phyloP scores from a whole-genome alignment of 2,888 invertebrate species.

The Osmoderma eremita region DNA sequence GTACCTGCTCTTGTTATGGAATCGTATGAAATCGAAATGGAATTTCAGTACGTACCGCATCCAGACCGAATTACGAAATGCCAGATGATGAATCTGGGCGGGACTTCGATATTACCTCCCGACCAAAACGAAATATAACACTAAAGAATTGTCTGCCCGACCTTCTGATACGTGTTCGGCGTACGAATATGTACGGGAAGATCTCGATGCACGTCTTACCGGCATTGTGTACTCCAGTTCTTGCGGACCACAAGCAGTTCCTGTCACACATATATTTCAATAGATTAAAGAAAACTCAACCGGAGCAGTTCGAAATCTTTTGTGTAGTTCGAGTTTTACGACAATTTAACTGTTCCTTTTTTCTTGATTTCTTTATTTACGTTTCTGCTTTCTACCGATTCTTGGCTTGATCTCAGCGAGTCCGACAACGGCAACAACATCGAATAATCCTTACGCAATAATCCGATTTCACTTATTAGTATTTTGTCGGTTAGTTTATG shows the following conservation, averaged over 20 bases:
- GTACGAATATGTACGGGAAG: constrained; percentile 52
- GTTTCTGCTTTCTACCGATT: constrained; percentile 28
- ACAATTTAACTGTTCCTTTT: constrained; percentile 34
- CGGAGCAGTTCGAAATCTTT: constrained; percentile 39
- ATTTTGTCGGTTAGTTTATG: constrained; percentile 36
- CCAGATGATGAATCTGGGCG: constrained; percentile 40
- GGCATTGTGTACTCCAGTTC: constrained; percentile 56
- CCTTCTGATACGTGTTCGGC: constrained; percentile 52
- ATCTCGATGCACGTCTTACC: constrained; percentile 49
- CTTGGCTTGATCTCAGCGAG: neutral
- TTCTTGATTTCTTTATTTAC: constrained; percentile 37
- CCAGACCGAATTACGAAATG: constrained; percentile 31
- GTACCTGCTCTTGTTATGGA: neutral
- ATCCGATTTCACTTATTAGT: constrained; percentile 42
- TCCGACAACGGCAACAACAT: constrained; percentile 23
- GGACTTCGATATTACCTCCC: constrained; percentile 40
- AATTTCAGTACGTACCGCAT: constrained; percentile 12
- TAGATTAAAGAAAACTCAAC: constrained; percentile 50
- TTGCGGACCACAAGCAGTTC: constrained; percentile 56
- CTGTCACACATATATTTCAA: constrained; percentile 61
- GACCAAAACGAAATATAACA: constrained; percentile 41
- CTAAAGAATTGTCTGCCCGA: constrained; percentile 49
- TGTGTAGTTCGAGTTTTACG: constrained; percentile 35
- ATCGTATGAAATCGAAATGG: constrained; percentile 2
- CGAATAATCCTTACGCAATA: constrained; percentile 34